A percentile compares a stretch with the other conserved stretches of the same genome.
Evolutionary conservation across 2,113 vertebrate genomes (phyloP).

Genomic region (Percina caprodes): DNA sequence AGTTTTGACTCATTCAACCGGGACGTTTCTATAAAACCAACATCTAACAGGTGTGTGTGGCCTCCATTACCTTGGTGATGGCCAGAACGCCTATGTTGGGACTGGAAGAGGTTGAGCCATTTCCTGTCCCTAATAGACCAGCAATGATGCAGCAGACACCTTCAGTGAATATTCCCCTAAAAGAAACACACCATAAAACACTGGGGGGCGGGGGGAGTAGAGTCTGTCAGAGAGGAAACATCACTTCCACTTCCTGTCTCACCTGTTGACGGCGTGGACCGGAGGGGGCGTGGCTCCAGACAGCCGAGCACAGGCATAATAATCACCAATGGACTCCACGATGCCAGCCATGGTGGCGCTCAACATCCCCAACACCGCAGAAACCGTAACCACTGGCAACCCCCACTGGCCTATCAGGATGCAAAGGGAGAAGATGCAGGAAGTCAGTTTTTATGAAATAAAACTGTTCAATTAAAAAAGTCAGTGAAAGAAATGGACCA

Average conservation of each 20-base stretch:
- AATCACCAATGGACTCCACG: slow-evolving; percentile 97
- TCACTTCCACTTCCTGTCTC: slow-evolving; percentile 1
- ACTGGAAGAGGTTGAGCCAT: slow-evolving; percentile 98
- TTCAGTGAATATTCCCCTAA: slow-evolving; percentile 97
- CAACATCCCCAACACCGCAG: slow-evolving; percentile 96
- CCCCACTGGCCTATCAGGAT: slow-evolving; percentile 93
- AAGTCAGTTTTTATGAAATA: not conserved
- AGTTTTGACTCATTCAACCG: not conserved
- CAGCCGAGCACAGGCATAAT: slow-evolving; percentile 95
- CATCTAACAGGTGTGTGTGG: not conserved
- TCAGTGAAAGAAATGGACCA: too few species aligned
- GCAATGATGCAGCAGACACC: slow-evolving; percentile 95
- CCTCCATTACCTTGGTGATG: slow-evolving; percentile 92
- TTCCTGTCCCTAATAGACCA: slow-evolving; percentile 95
- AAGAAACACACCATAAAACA: not conserved
- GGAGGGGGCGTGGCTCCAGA: slow-evolving; percentile 93
- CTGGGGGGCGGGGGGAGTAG: too few species aligned
- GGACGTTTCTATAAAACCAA: not conserved
- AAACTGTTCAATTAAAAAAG: too few species aligned
- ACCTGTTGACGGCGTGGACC: slow-evolving; percentile 97
- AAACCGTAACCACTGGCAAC: slow-evolving; percentile 90
- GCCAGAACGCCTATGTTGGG: slow-evolving; percentile 97
- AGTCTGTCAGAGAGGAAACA: not conserved
- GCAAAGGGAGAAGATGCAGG: not conserved
- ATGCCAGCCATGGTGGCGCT: slow-evolving; percentile 94